phyloP scores from a whole-genome alignment of 2,113 vertebrate species.

The Coryphaenoides rupestris region DNA sequence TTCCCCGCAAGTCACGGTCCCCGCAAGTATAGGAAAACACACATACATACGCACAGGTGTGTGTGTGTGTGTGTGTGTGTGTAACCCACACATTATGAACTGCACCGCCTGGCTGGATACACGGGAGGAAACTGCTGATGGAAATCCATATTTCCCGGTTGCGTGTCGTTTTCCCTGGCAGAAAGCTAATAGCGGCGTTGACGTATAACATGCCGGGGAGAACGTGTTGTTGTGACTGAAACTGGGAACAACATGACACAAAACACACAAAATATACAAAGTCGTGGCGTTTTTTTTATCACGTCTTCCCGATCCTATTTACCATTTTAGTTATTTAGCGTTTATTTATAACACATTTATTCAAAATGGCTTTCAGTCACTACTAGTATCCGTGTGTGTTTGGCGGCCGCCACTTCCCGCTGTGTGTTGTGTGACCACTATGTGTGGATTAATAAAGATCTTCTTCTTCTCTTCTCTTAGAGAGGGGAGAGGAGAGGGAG shows the following conservation, averaged over 20 bases:
- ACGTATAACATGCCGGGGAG: constrained; percentile 39
- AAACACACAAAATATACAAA: constrained; percentile 1
- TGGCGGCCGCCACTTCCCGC: too few relatives aligned
- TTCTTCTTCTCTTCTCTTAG: too few relatives aligned
- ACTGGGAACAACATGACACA: constrained; percentile 41
- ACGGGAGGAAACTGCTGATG: constrained; percentile 46
- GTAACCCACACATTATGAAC: too few relatives aligned
- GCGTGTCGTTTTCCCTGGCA: constrained; percentile 54
- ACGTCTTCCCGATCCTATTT: too few relatives aligned
- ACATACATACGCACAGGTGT: too few relatives aligned
- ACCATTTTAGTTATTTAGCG: neutral
- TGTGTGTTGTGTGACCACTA: too few relatives aligned
- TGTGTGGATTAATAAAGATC: too few relatives aligned
- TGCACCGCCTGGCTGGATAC: constrained; percentile 20
- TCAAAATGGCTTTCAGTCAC: neutral
- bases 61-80: too few relatives aligned
- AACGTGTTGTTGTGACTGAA: constrained; percentile 25
- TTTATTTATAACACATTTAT: too few relatives aligned
- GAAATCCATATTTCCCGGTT: constrained; percentile 53
- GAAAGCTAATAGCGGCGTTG: constrained; percentile 33
- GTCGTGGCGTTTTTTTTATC: neutral
- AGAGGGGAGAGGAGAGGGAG: too few relatives aligned
- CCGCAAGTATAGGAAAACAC: constrained; percentile 29
- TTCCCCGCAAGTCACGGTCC: constrained; percentile 23
- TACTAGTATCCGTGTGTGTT: too few relatives aligned